A percentile compares a stretch with the other conserved stretches of the same genome.
Evolutionary conservation across 2,113 vertebrate species (phyloP).

Genomic region (Psilopogon haemacephalus): DNA sequence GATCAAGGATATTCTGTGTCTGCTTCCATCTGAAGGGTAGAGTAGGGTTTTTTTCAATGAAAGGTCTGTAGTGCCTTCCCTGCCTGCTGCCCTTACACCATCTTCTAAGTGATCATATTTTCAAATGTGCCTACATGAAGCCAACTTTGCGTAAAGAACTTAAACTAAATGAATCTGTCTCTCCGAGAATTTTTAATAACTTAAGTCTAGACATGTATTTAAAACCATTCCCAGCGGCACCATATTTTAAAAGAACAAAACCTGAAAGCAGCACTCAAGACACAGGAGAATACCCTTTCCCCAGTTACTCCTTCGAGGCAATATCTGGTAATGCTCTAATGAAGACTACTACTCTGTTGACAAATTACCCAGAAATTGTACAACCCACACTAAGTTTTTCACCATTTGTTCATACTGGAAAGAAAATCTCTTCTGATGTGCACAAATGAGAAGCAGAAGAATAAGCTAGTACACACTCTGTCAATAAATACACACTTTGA

Average conservation of each 20-base stretch:
- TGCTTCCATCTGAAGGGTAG: neutral
- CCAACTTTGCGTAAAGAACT: neutral
- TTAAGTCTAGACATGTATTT: neutral
- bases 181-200: neutral
- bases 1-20: neutral
- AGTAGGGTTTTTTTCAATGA: rapidly evolving
- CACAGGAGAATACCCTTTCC: neutral
- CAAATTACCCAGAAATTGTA: neutral
- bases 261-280: neutral
- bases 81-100: neutral
- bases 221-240: neutral
- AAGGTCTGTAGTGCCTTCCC: neutral
- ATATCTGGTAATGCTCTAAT: neutral
- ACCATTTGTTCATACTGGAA: neutral
- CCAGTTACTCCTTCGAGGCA: neutral
- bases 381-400: neutral
- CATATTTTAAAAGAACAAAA: neutral
- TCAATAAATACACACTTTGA: conserved; percentile 32
- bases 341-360: neutral
- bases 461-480: neutral
- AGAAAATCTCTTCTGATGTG: neutral
- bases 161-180: neutral
- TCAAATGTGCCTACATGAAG: neutral
- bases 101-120: neutral
- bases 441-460: conserved; percentile 36